These are phyloP conservation scores for Sylvia atricapilla DNA, from an alignment of 2,113 vertebrate genomes.

Conservation along the genomic window DNA sequence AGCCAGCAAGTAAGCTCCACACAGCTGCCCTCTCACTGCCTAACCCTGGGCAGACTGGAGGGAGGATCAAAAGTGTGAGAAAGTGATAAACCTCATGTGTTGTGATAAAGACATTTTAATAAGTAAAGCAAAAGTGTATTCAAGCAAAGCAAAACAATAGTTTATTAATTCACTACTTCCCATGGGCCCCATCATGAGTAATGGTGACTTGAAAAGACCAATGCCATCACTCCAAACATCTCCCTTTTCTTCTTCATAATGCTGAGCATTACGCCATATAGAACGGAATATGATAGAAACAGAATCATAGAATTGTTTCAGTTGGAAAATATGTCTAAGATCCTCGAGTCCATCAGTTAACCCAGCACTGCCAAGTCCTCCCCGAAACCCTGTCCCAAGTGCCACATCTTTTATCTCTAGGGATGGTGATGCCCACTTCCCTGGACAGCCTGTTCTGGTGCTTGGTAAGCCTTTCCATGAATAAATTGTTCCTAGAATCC, in stretches of 20 bases:
- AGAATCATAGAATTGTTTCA: neutral
- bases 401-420: neutral
- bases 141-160: neutral
- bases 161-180: neutral
- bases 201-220: neutral
- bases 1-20: neutral
- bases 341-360: neutral
- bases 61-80: neutral
- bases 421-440: neutral
- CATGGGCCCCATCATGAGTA: no score
- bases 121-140: neutral
- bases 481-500: neutral
- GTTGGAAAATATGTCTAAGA: neutral
- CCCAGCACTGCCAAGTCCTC: neutral
- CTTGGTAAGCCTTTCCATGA: neutral
- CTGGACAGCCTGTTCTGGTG: neutral
- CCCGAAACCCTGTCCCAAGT: neutral
- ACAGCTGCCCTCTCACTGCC: neutral
- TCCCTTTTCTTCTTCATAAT: neutral
- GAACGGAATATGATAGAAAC: neutral
- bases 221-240: fast-evolving
- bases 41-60: neutral
- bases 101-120: neutral
- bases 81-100: neutral
- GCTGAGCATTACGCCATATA: neutral